phyloP scores from a whole-genome alignment of 2,888 invertebrate species.

The Lamproptera curius region DNA sequence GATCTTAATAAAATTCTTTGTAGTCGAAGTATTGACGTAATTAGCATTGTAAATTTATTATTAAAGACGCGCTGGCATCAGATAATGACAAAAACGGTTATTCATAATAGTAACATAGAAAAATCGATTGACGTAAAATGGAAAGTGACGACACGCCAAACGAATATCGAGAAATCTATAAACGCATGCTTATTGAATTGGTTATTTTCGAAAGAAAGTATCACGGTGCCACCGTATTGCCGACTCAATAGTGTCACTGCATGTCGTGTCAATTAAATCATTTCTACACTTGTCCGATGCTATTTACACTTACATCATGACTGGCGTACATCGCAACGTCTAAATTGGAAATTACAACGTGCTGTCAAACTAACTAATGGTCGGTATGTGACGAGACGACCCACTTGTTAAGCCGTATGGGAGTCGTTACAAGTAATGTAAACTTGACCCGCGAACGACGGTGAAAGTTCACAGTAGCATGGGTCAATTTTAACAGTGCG shows the following conservation, averaged over 20 bases:
- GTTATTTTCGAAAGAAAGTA: slow-evolving; percentile 6
- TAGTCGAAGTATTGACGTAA: background rate
- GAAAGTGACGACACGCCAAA: too few species aligned
- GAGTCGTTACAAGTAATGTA: slow-evolving; percentile 49
- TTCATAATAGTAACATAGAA: too few species aligned
- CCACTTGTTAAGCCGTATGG: slow-evolving; percentile 35
- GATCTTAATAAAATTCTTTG: too few species aligned
- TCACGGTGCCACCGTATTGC: slow-evolving; percentile 26
- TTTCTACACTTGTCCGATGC: slow-evolving; percentile 23
- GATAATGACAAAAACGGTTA: too few species aligned
- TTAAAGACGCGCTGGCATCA: background rate
- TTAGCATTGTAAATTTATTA: background rate
- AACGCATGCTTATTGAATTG: too few species aligned
- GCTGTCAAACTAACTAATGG: slow-evolving; percentile 54
- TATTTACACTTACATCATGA: slow-evolving; percentile 16
- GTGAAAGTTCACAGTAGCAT: slow-evolving; percentile 69
- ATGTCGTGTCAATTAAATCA: slow-evolving; percentile 30
- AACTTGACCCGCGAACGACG: slow-evolving; percentile 59
- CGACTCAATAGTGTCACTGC: slow-evolving; percentile 25
- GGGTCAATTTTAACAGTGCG: slow-evolving; percentile 34
- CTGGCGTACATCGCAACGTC: slow-evolving; percentile 31
- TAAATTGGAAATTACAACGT: slow-evolving; percentile 43
- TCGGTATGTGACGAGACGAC: slow-evolving; percentile 43
- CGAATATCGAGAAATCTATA: too few species aligned
- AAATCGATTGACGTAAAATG: too few species aligned